Evolutionary conservation across 2,888 invertebrate genomes (phyloP).

Genomic region (Nemotelus pantherinus): DNA sequence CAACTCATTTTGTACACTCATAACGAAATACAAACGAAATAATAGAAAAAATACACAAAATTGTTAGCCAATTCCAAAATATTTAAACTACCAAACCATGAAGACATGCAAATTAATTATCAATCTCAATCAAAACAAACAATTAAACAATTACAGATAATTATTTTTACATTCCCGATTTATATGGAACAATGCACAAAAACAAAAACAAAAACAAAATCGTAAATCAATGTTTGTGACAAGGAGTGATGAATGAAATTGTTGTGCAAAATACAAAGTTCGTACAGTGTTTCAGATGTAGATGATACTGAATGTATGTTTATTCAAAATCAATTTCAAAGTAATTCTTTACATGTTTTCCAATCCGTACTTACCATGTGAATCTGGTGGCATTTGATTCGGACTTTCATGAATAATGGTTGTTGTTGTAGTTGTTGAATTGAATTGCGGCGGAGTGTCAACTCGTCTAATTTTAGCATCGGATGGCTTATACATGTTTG

Average conservation of each 20-base stretch:
- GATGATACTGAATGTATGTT: too few relatives aligned
- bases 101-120: constrained; percentile 10
- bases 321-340: not conserved
- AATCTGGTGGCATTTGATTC: constrained; percentile 58
- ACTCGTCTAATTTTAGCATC: constrained; percentile 63
- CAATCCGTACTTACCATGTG: constrained; percentile 57
- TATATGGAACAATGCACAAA: too few relatives aligned
- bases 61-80: constrained; percentile 45
- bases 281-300: too few relatives aligned
- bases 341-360: not conserved
- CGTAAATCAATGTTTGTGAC: too few relatives aligned
- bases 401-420: constrained; percentile 38
- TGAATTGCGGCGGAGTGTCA: constrained; percentile 57
- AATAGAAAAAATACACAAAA: not conserved
- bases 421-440: constrained; percentile 23
- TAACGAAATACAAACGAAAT: too few relatives aligned
- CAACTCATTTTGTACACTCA: too few relatives aligned
- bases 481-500: constrained; percentile 60
- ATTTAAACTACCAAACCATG: constrained; percentile 3
- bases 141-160: not conserved
- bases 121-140: constrained; percentile 10
- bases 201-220: too few relatives aligned
- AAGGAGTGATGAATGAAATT: too few relatives aligned
- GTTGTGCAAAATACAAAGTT: too few relatives aligned
- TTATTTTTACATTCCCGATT: not conserved